Conservation (phyloP, 2,888 invertebrate genomes). For the Phaonia tiefii region DNA sequence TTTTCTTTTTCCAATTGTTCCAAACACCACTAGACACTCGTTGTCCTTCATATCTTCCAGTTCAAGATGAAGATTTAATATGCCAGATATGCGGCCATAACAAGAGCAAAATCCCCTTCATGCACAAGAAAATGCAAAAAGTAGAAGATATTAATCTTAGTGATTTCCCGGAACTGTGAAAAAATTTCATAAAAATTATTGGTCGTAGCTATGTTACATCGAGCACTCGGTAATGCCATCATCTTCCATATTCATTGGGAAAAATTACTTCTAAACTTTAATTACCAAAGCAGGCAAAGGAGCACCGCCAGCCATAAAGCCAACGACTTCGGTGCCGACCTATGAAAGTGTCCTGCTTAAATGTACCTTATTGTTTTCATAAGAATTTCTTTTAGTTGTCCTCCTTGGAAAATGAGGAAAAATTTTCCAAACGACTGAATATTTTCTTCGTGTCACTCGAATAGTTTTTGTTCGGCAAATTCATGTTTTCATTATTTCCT, state of each 20-base stretch:
- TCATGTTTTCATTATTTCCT: conserved; percentile 46
- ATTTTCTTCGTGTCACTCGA: not conserved
- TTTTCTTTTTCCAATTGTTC: conserved; percentile 34
- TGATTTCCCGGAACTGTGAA: not conserved
- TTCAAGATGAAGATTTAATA: conserved; percentile 72
- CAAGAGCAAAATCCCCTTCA: conserved; percentile 37
- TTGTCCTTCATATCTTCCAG: conserved; percentile 29
- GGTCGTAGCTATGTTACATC: conserved; percentile 76
- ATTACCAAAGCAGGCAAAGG: conserved; percentile 59
- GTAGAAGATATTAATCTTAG: conserved; percentile 25
- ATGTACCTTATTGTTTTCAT: too few relatives aligned
- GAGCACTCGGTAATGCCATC: conserved; percentile 73
- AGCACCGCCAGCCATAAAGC: not conserved
- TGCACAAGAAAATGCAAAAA: conserved; percentile 43
- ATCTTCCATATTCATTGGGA: conserved; percentile 44
- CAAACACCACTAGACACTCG: conserved; percentile 7
- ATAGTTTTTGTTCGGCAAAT: conserved; percentile 66
- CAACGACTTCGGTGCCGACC: conserved; percentile 7
- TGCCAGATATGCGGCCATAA: conserved; percentile 72
- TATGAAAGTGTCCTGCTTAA: conserved; percentile 46
- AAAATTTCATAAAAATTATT: conserved; percentile 70
- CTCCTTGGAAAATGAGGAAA: conserved; percentile 71
- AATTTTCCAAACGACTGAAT: conserved; percentile 78
- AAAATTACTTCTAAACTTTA: too few relatives aligned
- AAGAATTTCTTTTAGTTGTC: conserved; percentile 16